Evolutionary conservation across 2,888 invertebrate genomes (phyloP), one percentile per base, ranked within the genome.

Genomic region (Cantharis nigra): DNA sequence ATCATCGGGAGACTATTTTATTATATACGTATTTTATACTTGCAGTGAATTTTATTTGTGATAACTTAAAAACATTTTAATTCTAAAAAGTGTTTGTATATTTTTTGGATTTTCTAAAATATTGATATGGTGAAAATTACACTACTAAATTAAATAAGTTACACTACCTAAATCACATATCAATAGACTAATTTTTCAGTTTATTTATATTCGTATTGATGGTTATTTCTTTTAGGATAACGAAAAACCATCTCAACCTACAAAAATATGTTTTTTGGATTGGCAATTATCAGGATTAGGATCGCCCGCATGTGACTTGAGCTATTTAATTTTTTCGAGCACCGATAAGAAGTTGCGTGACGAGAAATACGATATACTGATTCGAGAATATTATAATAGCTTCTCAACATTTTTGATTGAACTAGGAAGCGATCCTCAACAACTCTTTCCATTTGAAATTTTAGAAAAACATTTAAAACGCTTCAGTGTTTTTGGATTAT

Each of bases 311-410:
- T 74, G 83, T 23, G 87, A 87, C 74, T 74, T 87, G 69, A 74
- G 83, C 4, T 86, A 87, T 71, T 81, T 86, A 74, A 71, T 87
- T 11, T 87, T 84, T 75, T 83, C 84, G 9, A 82, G 82, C 72
- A 70, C 82, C 16, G 79, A 81, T 11, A 81, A 81, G 14, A 77
- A 83, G 16, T 77, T 83, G 18, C 79, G 85, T 7, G 69, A 78
- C 23, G 63, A 81, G 71, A 74, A 84, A 49, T 86, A 78, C 63
- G 80, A 85, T 16, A 74, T 79, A 14, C 65, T 86, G 3, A 70
- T 86, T 3, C 72, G 80, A 26, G 79, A 81, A 63, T 86, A 86
- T 78, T 79, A 86, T 77, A 75, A 83, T 26, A 82, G 82, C 0
- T 72, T 86, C 13, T 80, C 79, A 5, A 76, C 79, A 5, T 77